Base-by-base conservation (phyloP, 2,888 invertebrate genomes). In the Cephalotes varians region DNA sequence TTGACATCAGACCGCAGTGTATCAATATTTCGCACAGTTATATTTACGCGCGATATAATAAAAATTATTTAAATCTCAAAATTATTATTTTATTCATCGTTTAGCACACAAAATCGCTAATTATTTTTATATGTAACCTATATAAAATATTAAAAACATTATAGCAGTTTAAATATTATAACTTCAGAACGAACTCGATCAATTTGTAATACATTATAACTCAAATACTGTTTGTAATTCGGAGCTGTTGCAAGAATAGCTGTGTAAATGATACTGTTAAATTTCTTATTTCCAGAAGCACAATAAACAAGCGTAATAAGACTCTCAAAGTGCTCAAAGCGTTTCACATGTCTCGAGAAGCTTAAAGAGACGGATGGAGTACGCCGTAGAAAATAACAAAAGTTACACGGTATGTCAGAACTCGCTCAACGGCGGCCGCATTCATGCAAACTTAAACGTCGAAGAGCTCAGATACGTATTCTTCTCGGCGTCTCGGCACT, bases 381-480 rank as follows among this genome's bases (percentile, higher is more conserved):
- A 37, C 31, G 44, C 18, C 1, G 31, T 21, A 15, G 56, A 56
- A 77, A 56, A 34, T 44, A 79, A 69, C 56, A 31, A 12, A 34
- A 47, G 56, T 18, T 25, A 51, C 56, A 69, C 40, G 31, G 44
- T 31, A 44, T 1, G 56, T 34, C 18, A 44, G 44, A 56, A 79
- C 69, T 69, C 44, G 44, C 12, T 56, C 65, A 65, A 77, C 40
- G 56, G 28, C 25, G 44, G 25, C 9, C 56, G 69, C 56, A 34
- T 69, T 67, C 69, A 34, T 69, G 69, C 77, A 31, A 69, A 62
- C 44, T 67, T 67, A 67, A 77, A 58, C 25, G 77, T 79, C 77
- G 56, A 79, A 79, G 56, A 67, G 34, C 31, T 44, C 44, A n/a
- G 21, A 67, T 67, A 44, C 56, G 56, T 79, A 56, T 56, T 65